Conservation (phyloP, 2,888 invertebrate species). For the Cepaea hortensis region DNA sequence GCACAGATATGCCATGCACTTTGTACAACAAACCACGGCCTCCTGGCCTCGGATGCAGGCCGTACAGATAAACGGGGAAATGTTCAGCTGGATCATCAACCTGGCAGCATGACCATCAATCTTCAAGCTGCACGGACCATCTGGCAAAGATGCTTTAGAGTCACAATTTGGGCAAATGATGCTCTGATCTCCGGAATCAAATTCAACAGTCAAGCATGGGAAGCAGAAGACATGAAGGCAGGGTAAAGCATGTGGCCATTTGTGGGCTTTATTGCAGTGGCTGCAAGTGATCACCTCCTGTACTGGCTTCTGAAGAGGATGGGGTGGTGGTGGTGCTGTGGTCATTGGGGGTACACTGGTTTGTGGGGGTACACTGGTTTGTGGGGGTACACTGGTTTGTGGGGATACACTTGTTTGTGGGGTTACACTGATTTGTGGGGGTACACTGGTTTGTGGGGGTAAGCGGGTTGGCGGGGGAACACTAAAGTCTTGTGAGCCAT, state of each 20-base stretch:
- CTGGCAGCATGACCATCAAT: constrained; percentile 25
- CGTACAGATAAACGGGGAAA: constrained; percentile 38
- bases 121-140: constrained; percentile 22
- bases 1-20: constrained; percentile 39
- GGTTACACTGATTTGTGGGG: too few relatives aligned
- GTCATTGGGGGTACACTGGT: background rate
- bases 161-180: constrained; percentile 22
- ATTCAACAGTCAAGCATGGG: constrained; percentile 24
- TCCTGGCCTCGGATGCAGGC: constrained; percentile 32
- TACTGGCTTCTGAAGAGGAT: background rate
- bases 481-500: constrained; percentile 39
- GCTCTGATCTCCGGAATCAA: background rate
- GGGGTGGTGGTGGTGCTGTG: background rate
- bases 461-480: constrained; percentile 30
- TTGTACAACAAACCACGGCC: constrained; percentile 30
- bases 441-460: too few relatives aligned
- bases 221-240: constrained; percentile 47
- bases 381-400: too few relatives aligned
- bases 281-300: constrained; percentile 19
- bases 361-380: background rate
- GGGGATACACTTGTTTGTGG: too few relatives aligned
- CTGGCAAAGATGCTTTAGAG: background rate
- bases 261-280: constrained; percentile 28
- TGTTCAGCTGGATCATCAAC: constrained; percentile 31
- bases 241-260: constrained; percentile 41